Base-by-base conservation (phyloP, 1,140 invertebrate genomes). In the Drosophila oshimai region DNA sequence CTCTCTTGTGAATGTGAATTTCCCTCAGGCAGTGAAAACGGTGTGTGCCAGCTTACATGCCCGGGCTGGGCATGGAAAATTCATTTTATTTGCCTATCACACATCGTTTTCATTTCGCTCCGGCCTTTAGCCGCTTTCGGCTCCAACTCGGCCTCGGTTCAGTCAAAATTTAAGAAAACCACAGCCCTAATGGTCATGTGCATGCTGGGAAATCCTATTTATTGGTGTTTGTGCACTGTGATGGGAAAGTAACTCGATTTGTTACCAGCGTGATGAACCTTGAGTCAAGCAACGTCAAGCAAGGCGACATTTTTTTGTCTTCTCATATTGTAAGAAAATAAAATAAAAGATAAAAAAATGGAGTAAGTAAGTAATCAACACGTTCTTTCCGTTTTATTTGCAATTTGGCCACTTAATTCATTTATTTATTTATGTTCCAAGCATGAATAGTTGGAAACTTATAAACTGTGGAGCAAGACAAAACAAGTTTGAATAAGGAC, bases 41-140 rank as follows among this genome's bases (percentile, higher is more conserved):
- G 6, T 17, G 17, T 20, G 20, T n/a, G 15, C 28, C n/a, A 15
- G 18, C 26, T 47, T 47, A 34, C 24, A 37, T n/a, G 17, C 9
- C 24, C 22, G 18, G 28, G 9, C 39, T 2, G 20, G 36, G 4
- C 20, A 13, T 18, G 18, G 49, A 4, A 64, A 37, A 62, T 29
- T 12, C 33, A 60, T 29, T 57, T 57, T 17, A 60, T 60, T 60
- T 57, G 33, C 28, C 58, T 60, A 57, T 20, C 24, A 12, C 9
- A 12, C 15, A 13, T 28, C 22, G 10, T 36, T 28, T 15, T n/a
- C 5, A 5, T 4, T 2, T 1, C 17, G 17, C 50, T 12, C 24
- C 1, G 12, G 24, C 6, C 10, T 22, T 31, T 3, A 28, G 18
- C 18, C 6, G 6, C 47, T 42, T 44, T 44, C 7, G 34, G 20